A percentile compares a stretch with the other conserved stretches of the same genome.
Conservation (phyloP, 2,797 vertebrate species). For the Cephalopachus bancanus region DNA sequence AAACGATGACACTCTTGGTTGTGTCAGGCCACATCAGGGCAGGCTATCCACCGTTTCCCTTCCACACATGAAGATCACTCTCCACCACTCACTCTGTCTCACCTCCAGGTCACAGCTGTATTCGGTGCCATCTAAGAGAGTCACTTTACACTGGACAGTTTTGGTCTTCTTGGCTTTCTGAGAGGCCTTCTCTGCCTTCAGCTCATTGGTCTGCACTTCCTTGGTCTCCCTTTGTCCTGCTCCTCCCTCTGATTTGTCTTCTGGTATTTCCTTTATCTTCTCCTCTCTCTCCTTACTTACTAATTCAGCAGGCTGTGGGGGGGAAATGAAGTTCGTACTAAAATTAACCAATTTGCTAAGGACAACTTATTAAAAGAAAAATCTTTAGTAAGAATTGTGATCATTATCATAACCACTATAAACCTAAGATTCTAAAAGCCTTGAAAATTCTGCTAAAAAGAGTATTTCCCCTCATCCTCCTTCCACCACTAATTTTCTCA, state of each 20-base stretch:
- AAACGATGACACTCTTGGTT: not conserved
- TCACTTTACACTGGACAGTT: slow-evolving; percentile 94
- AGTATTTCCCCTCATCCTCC: not conserved
- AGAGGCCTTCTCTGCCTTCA: slow-evolving; percentile 87
- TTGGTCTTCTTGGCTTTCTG: slow-evolving; percentile 95
- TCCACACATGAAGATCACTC: not conserved
- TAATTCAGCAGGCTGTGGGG: slow-evolving; percentile 90
- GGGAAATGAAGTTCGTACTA: not conserved
- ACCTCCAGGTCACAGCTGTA: slow-evolving; percentile 97
- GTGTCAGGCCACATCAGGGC: too few relatives aligned
- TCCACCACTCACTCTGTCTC: slow-evolving; percentile 75
- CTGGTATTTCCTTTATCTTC: slow-evolving; percentile 85
- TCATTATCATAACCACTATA: not conserved
- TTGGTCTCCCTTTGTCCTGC: slow-evolving; percentile 89
- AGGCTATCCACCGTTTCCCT: too few relatives aligned
- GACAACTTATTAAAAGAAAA: not conserved
- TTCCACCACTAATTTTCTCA: not conserved
- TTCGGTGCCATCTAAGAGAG: slow-evolving; percentile 94
- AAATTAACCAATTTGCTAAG: slow-evolving; percentile 20
- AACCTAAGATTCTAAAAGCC: not conserved
- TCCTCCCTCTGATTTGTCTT: slow-evolving; percentile 83
- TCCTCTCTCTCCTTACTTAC: slow-evolving; percentile 85
- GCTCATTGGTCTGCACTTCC: slow-evolving; percentile 89
- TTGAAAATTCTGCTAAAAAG: not conserved
- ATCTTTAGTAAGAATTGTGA: not conserved